phyloP scores from a whole-genome alignment of 2,888 invertebrate genomes.

The Cosmopolites sordidus region DNA sequence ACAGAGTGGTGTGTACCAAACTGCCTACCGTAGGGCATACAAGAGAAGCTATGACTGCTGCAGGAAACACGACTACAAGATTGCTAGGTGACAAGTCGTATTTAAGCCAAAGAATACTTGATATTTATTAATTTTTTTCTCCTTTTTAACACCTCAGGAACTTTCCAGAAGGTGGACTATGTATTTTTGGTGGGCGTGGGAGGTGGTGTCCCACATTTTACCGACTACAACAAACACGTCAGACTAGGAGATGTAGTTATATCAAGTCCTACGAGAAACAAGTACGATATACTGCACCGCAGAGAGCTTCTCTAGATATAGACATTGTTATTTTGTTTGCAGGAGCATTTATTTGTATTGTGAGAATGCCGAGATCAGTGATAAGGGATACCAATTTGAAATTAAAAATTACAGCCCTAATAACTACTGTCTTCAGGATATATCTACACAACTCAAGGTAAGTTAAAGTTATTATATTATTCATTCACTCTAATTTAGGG shows the following conservation, averaged over 20 bases:
- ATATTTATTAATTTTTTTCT: not conserved
- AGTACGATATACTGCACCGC: conserved; percentile 36
- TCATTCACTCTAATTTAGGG: not conserved
- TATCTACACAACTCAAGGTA: conserved; percentile 60
- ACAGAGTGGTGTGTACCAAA: conserved; percentile 96
- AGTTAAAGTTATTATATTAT: not conserved
- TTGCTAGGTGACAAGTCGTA: conserved; percentile 52
- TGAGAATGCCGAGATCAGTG: conserved; percentile 63
- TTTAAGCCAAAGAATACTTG: not conserved
- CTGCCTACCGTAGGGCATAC: conserved; percentile 92
- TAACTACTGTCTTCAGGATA: conserved; percentile 71
- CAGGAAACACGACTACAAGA: conserved; percentile 94
- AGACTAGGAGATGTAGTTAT: conserved; percentile 89
- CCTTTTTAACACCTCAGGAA: no score
- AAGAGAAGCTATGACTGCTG: conserved; percentile 92
- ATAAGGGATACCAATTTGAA: conserved; percentile 61
- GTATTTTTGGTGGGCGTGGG: conserved; percentile 95
- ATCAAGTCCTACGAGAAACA: conserved; percentile 65
- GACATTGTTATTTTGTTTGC: no score
- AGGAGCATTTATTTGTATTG: conserved; percentile 80
- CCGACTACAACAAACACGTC: conserved; percentile 89
- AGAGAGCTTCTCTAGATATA: not conserved
- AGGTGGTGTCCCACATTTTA: conserved; percentile 95
- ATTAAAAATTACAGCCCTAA: conserved; percentile 76
- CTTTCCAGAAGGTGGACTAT: conserved; percentile 94